phyloP scores from a whole-genome alignment of 2,797 vertebrate species.

The Decapterus maruadsi region DNA sequence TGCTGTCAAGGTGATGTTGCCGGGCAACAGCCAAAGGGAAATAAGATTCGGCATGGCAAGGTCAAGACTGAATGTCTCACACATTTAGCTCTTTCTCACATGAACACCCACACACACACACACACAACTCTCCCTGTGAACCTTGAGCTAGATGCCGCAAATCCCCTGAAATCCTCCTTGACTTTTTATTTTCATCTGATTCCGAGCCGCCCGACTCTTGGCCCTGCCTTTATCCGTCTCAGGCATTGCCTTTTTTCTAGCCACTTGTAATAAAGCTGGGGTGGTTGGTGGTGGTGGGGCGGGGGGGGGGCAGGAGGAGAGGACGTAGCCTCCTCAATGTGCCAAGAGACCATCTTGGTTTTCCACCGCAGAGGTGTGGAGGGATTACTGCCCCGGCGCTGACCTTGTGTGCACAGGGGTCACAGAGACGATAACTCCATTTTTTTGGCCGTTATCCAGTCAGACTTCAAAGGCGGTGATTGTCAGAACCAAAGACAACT shows the following conservation, averaged over 20 bases:
- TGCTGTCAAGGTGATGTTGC: slow-evolving; percentile 76
- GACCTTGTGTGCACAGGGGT: slow-evolving; percentile 38
- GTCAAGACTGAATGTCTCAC: slow-evolving; percentile 69
- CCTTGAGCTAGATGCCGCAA: slow-evolving; percentile 64
- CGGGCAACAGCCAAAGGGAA: slow-evolving; percentile 75
- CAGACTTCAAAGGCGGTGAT: neutral
- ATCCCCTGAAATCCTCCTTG: slow-evolving; percentile 73
- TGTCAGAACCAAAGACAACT: slow-evolving; percentile 27
- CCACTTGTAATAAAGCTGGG: slow-evolving; percentile 44
- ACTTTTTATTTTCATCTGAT: slow-evolving; percentile 72
- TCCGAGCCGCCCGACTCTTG: slow-evolving; percentile 43
- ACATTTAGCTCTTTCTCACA: slow-evolving; percentile 31
- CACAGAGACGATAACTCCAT: neutral
- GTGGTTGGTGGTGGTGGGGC: neutral
- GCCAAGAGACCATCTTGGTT: slow-evolving; percentile 21
- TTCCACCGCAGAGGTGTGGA: slow-evolving; percentile 20
- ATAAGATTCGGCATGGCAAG: slow-evolving; percentile 69
- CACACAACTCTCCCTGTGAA: slow-evolving; percentile 33
- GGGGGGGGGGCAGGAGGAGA: too few species aligned
- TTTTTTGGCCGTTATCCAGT: neutral
- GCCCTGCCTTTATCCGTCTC: slow-evolving; percentile 41
- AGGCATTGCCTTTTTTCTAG: slow-evolving; percentile 40
- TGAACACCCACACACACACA: slow-evolving; percentile 32
- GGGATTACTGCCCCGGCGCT: slow-evolving; percentile 14
- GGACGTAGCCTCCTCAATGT: slow-evolving; percentile 3